These are phyloP conservation scores for Anoplophora glabripennis DNA, from an alignment of 1,140 invertebrate species.

Conservation along the genomic window DNA sequence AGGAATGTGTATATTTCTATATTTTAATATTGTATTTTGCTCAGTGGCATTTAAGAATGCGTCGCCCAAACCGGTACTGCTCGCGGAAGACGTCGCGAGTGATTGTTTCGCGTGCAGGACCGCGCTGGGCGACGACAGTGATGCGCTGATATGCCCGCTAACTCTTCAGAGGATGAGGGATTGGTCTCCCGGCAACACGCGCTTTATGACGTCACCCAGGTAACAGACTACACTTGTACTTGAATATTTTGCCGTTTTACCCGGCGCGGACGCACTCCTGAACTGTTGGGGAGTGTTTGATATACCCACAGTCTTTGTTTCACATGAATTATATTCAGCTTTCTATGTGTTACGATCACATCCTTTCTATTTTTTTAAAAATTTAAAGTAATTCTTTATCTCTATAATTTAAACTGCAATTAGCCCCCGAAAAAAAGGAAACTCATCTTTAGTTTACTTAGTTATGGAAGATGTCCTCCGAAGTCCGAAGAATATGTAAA, in stretches of 20 bases:
- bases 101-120: conserved; percentile 28
- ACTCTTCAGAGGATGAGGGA: conserved; percentile 35
- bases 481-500: too few relatives aligned
- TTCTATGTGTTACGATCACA: too few relatives aligned
- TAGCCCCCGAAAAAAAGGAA: too few relatives aligned
- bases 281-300: too few relatives aligned
- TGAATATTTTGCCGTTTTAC: conserved; percentile 9
- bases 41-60: conserved; percentile 29
- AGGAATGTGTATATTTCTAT: conserved; percentile 39
- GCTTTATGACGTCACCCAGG: conserved; percentile 45
- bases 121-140: conserved; percentile 40
- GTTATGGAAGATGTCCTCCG: too few relatives aligned
- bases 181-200: conserved; percentile 43
- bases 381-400: too few relatives aligned
- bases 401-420: too few relatives aligned
- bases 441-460: too few relatives aligned
- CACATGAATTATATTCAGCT: too few relatives aligned
- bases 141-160: conserved; percentile 36
- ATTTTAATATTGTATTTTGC: conserved; percentile 43
- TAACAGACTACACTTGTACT: conserved; percentile 30
- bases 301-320: too few relatives aligned
- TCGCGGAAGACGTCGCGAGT: conserved; percentile 28
- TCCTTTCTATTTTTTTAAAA: too few relatives aligned
- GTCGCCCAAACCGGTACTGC: conserved; percentile 14
- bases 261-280: background rate